phyloP scores from a whole-genome alignment of 2,113 vertebrate species.

The Notothenia rossii region DNA sequence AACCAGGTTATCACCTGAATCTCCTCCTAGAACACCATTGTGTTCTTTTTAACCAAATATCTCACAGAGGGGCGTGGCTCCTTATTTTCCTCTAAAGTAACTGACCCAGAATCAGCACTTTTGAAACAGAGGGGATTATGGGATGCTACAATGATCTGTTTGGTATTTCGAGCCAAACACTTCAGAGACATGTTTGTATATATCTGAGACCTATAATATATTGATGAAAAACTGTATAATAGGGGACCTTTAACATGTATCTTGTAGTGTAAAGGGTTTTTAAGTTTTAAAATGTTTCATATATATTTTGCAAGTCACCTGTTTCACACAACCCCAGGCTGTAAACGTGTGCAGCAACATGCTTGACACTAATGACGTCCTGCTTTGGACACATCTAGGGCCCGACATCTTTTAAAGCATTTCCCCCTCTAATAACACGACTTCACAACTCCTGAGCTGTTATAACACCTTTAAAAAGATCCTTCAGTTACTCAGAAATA shows the following conservation, averaged over 20 bases:
- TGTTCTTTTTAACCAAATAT: too few relatives aligned
- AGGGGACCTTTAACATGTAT: not conserved
- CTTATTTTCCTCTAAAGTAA: too few relatives aligned
- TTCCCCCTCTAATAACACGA: constrained; percentile 16
- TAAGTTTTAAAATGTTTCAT: constrained; percentile 1
- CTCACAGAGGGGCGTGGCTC: too few relatives aligned
- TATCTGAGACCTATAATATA: too few relatives aligned
- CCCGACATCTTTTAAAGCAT: not conserved
- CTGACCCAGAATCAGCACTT: too few relatives aligned
- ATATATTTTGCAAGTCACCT: constrained; percentile 23
- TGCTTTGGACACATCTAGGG: constrained; percentile 24
- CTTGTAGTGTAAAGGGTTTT: not conserved
- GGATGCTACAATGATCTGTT: too few relatives aligned
- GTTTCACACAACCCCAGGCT: not conserved
- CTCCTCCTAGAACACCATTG: too few relatives aligned
- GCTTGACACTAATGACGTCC: not conserved
- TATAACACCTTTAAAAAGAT: not conserved
- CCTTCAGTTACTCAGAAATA: constrained; percentile 8
- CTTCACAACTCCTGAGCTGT: constrained; percentile 21
- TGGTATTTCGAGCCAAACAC: too few relatives aligned
- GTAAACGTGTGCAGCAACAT: constrained; percentile 6
- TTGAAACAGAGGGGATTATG: too few relatives aligned
- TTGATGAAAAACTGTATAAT: too few relatives aligned
- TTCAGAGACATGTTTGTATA: too few relatives aligned
- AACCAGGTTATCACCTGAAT: too few relatives aligned